Base-by-base conservation (phyloP, 1,140 invertebrate species). In the Paramacrobiotus metropolitanus region DNA sequence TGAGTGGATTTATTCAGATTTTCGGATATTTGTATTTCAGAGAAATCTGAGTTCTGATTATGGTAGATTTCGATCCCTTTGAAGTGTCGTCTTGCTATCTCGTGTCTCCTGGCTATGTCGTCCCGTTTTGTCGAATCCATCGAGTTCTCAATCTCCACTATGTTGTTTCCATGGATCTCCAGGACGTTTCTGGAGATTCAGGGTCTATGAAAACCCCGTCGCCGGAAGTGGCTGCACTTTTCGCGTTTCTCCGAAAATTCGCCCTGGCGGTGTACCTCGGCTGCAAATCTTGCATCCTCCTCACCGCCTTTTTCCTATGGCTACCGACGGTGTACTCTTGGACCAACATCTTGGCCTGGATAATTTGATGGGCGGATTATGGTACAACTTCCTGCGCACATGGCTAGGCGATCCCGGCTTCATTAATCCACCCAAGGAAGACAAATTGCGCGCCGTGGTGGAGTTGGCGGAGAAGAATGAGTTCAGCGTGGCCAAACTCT, bases 361-460 rank as follows among this genome's bases (percentile, higher is more conserved):
- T 55, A 28, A 9, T 55, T 4, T 55, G 24, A 9, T 55, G 48
- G 9, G 15, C 48, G 48, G 48, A 61, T 77, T 94, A 30, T 91
- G 87, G 82, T 85, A 87, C 73, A 87, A 85, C 70, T 95, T 95
- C 74, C 75, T 86, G 61, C 85, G 86, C 68, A 84, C 87, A 24
- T 94, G 89, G 88, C 80, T 82, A 66, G 82, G 83, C 60, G 89
- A 96, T 79, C 89, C 92, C 24, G 92, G 91, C 60, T 79, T 87
- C 67, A 84, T 96, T 63, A 77, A 79, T 64, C 82, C 81, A 60
- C 82, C 84, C 59, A 80, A 83, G 66, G 81, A 86, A 65, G 82
- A 94, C 70, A 82, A 87, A 74, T 77, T 78, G 21, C 71, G 91
- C 86, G 87, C 86, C 55, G 92, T 96, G 68, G 81, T 94, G 69